Evolutionary conservation across 2,888 invertebrate genomes (phyloP).

Genomic region (Conchocele bisecta): DNA sequence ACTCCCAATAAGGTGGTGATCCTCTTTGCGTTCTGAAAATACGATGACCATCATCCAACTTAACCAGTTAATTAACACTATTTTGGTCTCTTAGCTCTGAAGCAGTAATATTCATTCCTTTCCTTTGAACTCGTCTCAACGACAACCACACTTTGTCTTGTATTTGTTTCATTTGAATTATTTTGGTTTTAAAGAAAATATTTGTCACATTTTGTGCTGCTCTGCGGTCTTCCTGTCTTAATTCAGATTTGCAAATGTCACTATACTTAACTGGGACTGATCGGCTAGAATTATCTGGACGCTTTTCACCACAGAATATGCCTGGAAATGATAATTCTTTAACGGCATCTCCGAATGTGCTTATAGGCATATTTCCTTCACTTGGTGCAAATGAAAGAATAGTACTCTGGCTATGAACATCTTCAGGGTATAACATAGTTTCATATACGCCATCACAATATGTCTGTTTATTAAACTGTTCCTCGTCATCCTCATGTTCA

Average conservation of each 20-base stretch:
- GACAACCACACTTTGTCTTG: constrained; percentile 20
- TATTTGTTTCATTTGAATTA: too few relatives aligned
- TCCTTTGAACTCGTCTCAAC: constrained; percentile 4
- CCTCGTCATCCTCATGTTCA: too few relatives aligned
- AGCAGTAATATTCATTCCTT: constrained; percentile 12
- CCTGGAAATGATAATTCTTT: too few relatives aligned
- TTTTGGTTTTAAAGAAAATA: too few relatives aligned
- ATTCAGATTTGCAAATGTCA: constrained; percentile 35
- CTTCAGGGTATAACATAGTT: too few relatives aligned
- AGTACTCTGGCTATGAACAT: constrained; percentile 1
- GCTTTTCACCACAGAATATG: too few relatives aligned
- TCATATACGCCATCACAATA: too few relatives aligned
- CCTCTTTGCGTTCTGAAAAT: constrained; percentile 40
- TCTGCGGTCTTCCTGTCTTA: constrained; percentile 9
- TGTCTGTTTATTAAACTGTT: too few relatives aligned
- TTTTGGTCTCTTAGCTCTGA: constrained; percentile 20
- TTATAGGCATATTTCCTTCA: constrained; percentile 23
- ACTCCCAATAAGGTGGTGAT: constrained; percentile 47
- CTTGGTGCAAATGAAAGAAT: constrained; percentile 19
- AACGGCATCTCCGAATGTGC: background rate
- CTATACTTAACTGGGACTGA: too few relatives aligned
- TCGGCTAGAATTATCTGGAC: too few relatives aligned
- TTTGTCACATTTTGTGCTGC: too few relatives aligned
- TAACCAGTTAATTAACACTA: constrained; percentile 11
- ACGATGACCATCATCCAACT: constrained; percentile 23